A percentile compares a stretch with the other conserved stretches of the same genome.
Conservation (phyloP, 2,888 invertebrate genomes). For the Mimumesa dahlbomi region DNA sequence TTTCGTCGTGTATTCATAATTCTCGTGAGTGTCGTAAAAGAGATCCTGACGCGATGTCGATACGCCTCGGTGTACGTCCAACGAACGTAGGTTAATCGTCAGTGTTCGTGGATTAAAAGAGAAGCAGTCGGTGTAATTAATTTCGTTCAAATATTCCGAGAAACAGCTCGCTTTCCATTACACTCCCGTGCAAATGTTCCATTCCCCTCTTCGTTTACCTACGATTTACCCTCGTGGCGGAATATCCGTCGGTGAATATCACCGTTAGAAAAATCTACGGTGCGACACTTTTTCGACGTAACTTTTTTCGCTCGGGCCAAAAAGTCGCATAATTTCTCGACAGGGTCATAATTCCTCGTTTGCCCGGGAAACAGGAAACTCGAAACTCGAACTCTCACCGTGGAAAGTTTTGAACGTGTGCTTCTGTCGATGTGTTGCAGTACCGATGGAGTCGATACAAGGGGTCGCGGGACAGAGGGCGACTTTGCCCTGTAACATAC, state of each 20-base stretch:
- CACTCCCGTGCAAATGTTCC: too few species aligned
- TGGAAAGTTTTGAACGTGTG: constrained; percentile 11
- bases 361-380: too few species aligned
- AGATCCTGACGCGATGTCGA: constrained; percentile 33
- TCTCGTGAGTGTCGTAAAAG: constrained; percentile 31
- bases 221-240: too few species aligned
- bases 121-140: too few species aligned
- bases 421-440: constrained; percentile 82
- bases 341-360: constrained; percentile 14
- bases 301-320: neutral
- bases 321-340: too few species aligned
- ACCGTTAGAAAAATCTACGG: too few species aligned
- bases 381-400: neutral
- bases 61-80: constrained; percentile 21
- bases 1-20: constrained; percentile 29
- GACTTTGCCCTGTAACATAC: constrained; percentile 94
- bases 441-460: constrained; percentile 91
- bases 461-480: constrained; percentile 92
- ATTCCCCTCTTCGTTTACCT: too few species aligned
- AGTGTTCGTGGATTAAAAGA: too few species aligned
- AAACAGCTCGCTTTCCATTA: too few species aligned
- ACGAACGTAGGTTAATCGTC: too few species aligned
- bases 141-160: too few species aligned
- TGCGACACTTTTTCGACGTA: neutral
- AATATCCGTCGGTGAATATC: too few species aligned